Evolutionary conservation across 2,113 vertebrate species (phyloP).

Genomic region (Hydrochoerus hydrochaeris): DNA sequence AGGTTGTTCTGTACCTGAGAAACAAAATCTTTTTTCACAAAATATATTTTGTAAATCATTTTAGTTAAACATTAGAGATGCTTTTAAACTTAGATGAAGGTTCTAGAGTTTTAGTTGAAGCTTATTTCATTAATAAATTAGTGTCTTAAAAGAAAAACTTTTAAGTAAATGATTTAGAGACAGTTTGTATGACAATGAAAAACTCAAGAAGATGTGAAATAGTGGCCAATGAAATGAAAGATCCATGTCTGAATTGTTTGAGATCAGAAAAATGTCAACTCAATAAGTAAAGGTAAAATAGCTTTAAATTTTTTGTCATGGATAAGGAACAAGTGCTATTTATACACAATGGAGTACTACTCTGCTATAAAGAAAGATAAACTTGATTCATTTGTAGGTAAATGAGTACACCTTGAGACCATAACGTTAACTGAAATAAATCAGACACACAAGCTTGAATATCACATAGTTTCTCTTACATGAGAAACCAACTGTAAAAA

Average conservation of each 20-base stretch:
- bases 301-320: background rate
- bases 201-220: background rate
- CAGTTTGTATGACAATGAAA: constrained; percentile 5
- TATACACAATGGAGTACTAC: background rate
- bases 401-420: background rate
- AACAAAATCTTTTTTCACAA: background rate
- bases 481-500: background rate
- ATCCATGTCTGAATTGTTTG: background rate
- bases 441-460: background rate
- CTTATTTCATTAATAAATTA: constrained; percentile 16
- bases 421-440: background rate
- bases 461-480: background rate
- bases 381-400: background rate
- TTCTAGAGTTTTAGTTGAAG: constrained; percentile 49
- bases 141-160: background rate
- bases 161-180: background rate
- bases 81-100: background rate
- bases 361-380: background rate
- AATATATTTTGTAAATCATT: constrained; percentile 6
- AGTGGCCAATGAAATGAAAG: background rate
- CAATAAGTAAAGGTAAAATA: constrained; percentile 29
- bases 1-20: background rate
- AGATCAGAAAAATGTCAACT: constrained; percentile 1
- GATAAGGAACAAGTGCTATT: background rate
- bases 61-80: background rate